A percentile compares a stretch with the other conserved stretches of the same genome.
These are phyloP conservation scores for Rapana venosa DNA, from an alignment of 2,888 invertebrate species.

Conservation along the genomic window DNA sequence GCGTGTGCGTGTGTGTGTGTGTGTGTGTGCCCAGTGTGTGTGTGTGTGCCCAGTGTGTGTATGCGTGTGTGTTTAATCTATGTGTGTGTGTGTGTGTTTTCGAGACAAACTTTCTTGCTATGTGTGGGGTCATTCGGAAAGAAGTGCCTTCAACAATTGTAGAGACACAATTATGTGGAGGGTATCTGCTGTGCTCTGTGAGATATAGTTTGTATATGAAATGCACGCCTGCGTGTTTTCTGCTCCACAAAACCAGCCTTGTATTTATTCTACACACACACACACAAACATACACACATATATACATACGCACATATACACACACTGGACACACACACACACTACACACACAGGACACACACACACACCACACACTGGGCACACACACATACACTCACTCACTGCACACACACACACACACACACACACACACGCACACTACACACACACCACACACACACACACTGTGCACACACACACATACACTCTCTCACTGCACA, in stretches of 20 bases:
- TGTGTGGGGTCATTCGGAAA: too few species aligned
- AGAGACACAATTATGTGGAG: too few species aligned
- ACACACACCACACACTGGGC: neutral
- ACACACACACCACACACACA: neutral
- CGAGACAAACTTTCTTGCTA: too few species aligned
- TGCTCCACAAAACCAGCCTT: neutral
- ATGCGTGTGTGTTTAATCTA: too few species aligned
- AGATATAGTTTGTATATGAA: too few species aligned
- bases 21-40: too few species aligned
- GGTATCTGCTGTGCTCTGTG: too few species aligned
- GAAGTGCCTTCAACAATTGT: too few species aligned
- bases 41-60: too few species aligned
- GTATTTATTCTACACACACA: neutral
- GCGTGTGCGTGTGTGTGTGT: too few species aligned
- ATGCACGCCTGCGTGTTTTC: neutral
- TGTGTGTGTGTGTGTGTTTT: too few species aligned
- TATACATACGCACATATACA: neutral
- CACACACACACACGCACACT: constrained; percentile 5
- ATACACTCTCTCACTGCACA: neutral
- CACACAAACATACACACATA: neutral
- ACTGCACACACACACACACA: neutral
- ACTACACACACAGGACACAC: neutral
- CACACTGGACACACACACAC: neutral
- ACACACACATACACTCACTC: neutral
- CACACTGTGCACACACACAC: neutral